These are phyloP conservation scores for Gyrodactylus bullatarudis DNA, from an alignment of 1,140 invertebrate genomes.

Conservation along the genomic window DNA sequence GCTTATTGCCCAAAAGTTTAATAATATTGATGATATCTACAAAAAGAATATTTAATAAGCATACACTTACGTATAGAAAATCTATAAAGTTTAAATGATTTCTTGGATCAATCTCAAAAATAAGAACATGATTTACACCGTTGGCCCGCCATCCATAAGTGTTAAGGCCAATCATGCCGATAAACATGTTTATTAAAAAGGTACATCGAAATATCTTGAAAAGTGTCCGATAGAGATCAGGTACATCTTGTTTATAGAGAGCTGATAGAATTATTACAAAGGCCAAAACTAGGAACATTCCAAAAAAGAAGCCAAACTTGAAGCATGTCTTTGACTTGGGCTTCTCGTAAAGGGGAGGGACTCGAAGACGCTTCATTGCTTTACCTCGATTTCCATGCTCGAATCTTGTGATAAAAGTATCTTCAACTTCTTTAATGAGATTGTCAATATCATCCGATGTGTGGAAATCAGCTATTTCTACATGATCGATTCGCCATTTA, in stretches of 20 bases:
- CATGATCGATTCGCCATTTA: slow-evolving; percentile 55
- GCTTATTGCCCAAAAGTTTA: not conserved
- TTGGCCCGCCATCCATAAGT: slow-evolving; percentile 88
- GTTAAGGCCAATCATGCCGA: slow-evolving; percentile 81
- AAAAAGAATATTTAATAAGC: not conserved
- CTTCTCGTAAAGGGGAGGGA: slow-evolving; percentile 37
- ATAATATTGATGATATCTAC: not conserved
- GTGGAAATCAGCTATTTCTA: slow-evolving; percentile 72
- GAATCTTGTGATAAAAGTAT: slow-evolving; percentile 37
- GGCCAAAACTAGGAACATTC: not conserved
- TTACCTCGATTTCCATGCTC: slow-evolving; percentile 73
- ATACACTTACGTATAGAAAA: not conserved
- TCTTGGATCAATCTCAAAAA: slow-evolving; percentile 84
- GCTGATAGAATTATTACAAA: slow-evolving; percentile 1
- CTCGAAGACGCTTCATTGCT: slow-evolving; percentile 76
- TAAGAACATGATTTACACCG: slow-evolving; percentile 90
- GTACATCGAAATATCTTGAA: slow-evolving; percentile 48
- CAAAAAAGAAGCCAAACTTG: not conserved
- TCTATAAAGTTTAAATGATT: slow-evolving; percentile 33
- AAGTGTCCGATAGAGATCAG: slow-evolving; percentile 19
- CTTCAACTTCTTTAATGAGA: slow-evolving; percentile 67
- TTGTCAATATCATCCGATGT: slow-evolving; percentile 83
- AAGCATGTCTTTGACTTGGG: not conserved
- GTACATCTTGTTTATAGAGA: slow-evolving; percentile 9
- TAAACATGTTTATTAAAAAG: slow-evolving; percentile 55